These are phyloP conservation scores for Coendou prehensilis DNA, from an alignment of 2,797 vertebrate genomes.

Conservation along the genomic window DNA sequence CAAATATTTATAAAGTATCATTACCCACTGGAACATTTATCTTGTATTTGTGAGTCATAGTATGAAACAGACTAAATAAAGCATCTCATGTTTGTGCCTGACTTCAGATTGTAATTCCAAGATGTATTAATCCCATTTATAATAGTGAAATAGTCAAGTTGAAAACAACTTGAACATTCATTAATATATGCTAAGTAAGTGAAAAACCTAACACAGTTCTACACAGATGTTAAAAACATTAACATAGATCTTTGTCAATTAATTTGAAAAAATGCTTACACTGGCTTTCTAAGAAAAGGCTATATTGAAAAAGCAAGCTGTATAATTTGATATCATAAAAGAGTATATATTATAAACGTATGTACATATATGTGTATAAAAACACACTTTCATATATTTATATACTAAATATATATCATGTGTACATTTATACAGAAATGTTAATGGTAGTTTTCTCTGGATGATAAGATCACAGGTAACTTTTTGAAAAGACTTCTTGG, in stretches of 20 bases:
- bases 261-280: neutral
- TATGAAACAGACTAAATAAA: neutral
- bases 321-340: neutral
- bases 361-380: neutral
- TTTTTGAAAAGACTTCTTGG: neutral
- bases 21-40: neutral
- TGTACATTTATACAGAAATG: neutral
- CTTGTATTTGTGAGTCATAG: neutral
- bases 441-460: neutral
- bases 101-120: conserved; percentile 40
- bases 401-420: neutral
- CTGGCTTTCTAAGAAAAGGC: conserved; percentile 23
- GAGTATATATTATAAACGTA: neutral
- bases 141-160: neutral
- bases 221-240: neutral
- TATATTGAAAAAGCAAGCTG: neutral
- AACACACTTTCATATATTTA: neutral
- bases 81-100: neutral
- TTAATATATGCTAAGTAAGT: conserved; percentile 11
- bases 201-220: neutral
- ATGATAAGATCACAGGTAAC: neutral
- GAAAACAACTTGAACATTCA: neutral
- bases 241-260: conserved; percentile 14
- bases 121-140: neutral
- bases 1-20: neutral